Evolutionary conservation across 2,113 vertebrate species (phyloP), one percentile per base, ranked within the genome.

Genomic region (Zosterops hypoxanthus): DNA sequence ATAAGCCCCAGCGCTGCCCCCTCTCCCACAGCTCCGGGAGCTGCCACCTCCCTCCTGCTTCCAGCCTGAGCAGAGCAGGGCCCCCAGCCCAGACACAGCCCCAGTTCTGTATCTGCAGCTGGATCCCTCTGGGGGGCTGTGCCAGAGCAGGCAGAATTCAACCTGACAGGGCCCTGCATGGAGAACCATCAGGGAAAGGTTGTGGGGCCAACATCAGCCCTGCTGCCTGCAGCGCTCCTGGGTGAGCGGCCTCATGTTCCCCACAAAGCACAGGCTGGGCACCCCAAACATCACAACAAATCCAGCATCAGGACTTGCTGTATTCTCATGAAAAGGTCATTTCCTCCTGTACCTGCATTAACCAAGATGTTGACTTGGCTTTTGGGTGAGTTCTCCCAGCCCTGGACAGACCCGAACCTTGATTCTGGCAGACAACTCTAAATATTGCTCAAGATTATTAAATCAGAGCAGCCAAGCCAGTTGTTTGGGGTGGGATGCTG

Each of bases 1-100:
- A 42, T 39, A 64, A 65, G 46, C 79, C 75, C 50, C 4, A 69
- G 73, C 81, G 94, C 91, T 81, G 47, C 78, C 72, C 33, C 72
- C 16, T 44, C 91, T 34, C 82, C 85, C 12, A 20, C 70, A 89
- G 90, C 86, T 47, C 68, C 41, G 6, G 83, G 63, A 92, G 63
- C 82, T 60, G 90, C 84, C n/a, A 29, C 31, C 72, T 78, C 83
- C 91, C 75, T 63, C 82, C 65, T 9, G 5, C 16, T 3, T 13
- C 3, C 28, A 90, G 75, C 65, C 0, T 0, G 44, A 61, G 71
- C 0, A 0, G 29, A 46, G 75, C 50, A 28, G 44, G 4, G 19
- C 20, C 39, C 33, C 34, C 3, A 1, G 3, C 2, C 3, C 41
- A 22, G 63, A 19, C 15, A 2, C 2, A 55, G 91, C 12, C 1